Evolutionary conservation across 2,113 vertebrate species (phyloP), one percentile per base, ranked within the genome.

Genomic region (Columba janthina): DNA sequence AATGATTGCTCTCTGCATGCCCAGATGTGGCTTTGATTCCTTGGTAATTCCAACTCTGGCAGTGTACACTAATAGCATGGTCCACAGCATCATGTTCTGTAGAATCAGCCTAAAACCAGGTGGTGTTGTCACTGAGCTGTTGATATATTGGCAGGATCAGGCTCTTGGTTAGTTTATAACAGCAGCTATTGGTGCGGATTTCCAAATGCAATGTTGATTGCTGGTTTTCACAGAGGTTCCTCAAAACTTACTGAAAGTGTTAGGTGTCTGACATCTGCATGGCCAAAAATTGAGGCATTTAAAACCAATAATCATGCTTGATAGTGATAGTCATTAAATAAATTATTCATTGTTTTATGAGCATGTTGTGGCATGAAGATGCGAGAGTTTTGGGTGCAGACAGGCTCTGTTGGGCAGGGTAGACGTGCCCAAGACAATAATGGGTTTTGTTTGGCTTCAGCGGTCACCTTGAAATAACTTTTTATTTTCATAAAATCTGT

Each of bases 371-470:
- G 29, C 21, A 9, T 5, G 24, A 44, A 75, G 57, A 46, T 53
- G 53, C 12, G 34, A 11, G 64, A 12, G 65, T 22, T 86, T 20
- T 53, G 56, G n/a, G 51, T 58, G 56, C 67, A 60, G 71, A 28
- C 0, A 0, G 12, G 46, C 50, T 80, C 38, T 2, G 5, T 11
- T 25, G 32, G 17, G n/a, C 50, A 44, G 50, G 58, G 7, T 18
- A 15, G 22, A 5, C 42, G 5, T 19, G 15, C 25, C 34, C 29
- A 38, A 44, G 46, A 61, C 36, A 91, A 26, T 12, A 19, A 14
- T 1, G 5, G 34, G 12, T 9, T 88, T 82, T 48, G 31, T 46
- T 31, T 78, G 42, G 42, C 42, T 44, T 44, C 42, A 17, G 42
- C 7, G 16, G 16, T 13, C 48, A 34, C 64, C 36, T 46, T 57